phyloP scores from a whole-genome alignment of 2,797 vertebrate species.

The Avahi laniger region DNA sequence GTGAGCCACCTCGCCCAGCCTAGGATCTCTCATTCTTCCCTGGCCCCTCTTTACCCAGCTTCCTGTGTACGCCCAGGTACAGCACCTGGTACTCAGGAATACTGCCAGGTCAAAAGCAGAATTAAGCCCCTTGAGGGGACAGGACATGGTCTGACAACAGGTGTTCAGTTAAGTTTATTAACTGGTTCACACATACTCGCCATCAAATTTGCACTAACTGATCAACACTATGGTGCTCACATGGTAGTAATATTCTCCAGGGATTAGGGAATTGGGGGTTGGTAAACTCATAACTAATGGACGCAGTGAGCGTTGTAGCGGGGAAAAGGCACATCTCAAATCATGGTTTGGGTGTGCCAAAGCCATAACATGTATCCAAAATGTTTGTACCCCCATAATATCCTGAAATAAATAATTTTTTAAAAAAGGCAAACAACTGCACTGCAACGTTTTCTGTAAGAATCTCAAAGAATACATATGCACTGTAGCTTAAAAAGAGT shows the following conservation, averaged over 20 bases:
- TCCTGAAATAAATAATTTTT: background rate
- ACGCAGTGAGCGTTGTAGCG: too few relatives aligned
- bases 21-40: background rate
- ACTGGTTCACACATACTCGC: too few relatives aligned
- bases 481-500: background rate
- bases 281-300: too few relatives aligned
- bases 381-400: too few relatives aligned
- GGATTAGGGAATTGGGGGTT: too few relatives aligned
- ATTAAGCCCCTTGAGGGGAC: background rate
- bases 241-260: too few relatives aligned
- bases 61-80: background rate
- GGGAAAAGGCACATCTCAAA: too few relatives aligned
- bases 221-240: too few relatives aligned
- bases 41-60: background rate
- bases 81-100: background rate
- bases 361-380: too few relatives aligned
- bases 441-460: background rate
- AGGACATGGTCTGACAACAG: background rate
- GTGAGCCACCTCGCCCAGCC: rapidly evolving
- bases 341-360: too few relatives aligned
- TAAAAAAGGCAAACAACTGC: background rate
- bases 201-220: too few relatives aligned
- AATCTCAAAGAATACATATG: background rate
- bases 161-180: background rate
- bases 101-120: background rate